These are phyloP conservation scores for Cyphomyrmex costatus DNA, from an alignment of 1,140 invertebrate genomes.

Conservation along the genomic window DNA sequence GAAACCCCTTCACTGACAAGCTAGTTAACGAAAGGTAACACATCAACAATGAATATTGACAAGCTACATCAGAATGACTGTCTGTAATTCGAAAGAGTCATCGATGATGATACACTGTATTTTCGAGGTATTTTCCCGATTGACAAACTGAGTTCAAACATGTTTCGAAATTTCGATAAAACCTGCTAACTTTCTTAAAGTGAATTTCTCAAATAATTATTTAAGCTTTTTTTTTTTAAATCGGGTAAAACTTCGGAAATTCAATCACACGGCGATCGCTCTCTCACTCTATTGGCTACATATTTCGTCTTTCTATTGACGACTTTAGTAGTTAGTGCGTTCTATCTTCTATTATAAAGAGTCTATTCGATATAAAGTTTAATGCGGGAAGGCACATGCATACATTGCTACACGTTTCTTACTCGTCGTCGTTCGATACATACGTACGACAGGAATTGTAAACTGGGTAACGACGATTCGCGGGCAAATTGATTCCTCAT, in stretches of 20 bases:
- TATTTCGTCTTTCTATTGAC: conserved; percentile 72
- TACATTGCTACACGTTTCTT: conserved; percentile 50
- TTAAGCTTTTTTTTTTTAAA: background rate
- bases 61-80: conserved; percentile 66
- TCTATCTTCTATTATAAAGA: conserved; percentile 79
- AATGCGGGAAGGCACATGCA: conserved; percentile 8
- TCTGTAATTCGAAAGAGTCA: conserved; percentile 71
- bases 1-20: conserved; percentile 95
- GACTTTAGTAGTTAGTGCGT: conserved; percentile 82
- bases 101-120: conserved; percentile 63
- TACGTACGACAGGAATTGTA: conserved; percentile 14
- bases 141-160: conserved; percentile 32
- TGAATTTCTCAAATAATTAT: background rate
- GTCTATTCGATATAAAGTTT: conserved; percentile 32
- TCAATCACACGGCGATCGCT: conserved; percentile 60
- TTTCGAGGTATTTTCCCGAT: conserved; percentile 49
- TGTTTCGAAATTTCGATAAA: background rate
- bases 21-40: conserved; percentile 94
- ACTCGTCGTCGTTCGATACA: conserved; percentile 39
- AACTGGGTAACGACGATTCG: conserved; percentile 47
- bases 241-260: conserved; percentile 49
- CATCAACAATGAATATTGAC: conserved; percentile 79
- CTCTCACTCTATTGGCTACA: conserved; percentile 68
- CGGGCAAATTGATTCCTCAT: conserved; percentile 71
- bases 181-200: background rate